Evolutionary conservation across 2,113 vertebrate species (phyloP).

Genomic region (Nyctibius bracteatus): DNA sequence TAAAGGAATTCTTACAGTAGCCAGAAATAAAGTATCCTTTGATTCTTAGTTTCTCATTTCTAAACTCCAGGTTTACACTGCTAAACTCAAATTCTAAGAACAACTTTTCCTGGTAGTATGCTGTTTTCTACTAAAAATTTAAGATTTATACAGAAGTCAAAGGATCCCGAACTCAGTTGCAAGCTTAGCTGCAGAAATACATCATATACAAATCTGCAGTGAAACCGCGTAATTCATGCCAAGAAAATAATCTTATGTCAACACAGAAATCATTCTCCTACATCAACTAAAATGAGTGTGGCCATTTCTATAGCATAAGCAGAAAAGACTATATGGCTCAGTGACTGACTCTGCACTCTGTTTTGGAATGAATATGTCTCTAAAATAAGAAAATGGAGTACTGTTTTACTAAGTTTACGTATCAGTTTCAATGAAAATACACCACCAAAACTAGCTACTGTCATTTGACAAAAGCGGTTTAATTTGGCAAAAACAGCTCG

Average conservation of each 20-base stretch:
- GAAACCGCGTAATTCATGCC: neutral
- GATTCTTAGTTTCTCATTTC: neutral
- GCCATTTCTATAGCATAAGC: neutral
- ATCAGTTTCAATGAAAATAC: neutral
- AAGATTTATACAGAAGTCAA: neutral
- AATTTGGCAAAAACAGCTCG: neutral
- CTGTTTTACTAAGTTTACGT: neutral
- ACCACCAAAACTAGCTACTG: neutral
- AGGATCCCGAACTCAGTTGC: neutral
- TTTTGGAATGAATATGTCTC: neutral
- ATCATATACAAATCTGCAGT: neutral
- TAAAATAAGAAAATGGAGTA: neutral
- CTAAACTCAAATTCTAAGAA: neutral
- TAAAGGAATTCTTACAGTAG: neutral
- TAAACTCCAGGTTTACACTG: neutral
- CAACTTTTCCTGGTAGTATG: neutral
- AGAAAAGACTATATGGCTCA: neutral
- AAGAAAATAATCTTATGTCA: neutral
- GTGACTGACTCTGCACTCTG: neutral
- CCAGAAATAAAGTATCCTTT: neutral
- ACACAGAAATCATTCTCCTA: neutral
- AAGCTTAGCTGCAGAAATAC: neutral
- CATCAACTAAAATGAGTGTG: neutral
- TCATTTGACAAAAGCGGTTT: neutral
- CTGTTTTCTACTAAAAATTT: neutral